Conservation (phyloP, 2,113 vertebrate genomes). For the Pagrus major region DNA sequence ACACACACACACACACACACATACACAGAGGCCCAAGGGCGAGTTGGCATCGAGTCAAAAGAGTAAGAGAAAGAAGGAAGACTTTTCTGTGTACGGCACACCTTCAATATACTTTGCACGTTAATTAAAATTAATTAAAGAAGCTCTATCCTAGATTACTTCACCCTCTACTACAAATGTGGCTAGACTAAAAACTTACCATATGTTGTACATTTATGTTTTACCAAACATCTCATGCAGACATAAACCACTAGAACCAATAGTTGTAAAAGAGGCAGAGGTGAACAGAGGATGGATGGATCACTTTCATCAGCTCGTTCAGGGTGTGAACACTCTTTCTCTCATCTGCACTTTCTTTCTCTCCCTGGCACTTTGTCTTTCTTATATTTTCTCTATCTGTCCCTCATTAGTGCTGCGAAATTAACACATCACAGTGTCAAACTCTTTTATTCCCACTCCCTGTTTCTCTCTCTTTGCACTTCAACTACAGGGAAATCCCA, state of each 20-base stretch:
- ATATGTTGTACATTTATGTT: neutral
- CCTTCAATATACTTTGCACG: slow-evolving; percentile 1
- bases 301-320: neutral
- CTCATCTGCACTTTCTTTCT: slow-evolving; percentile 29
- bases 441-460: slow-evolving; percentile 6
- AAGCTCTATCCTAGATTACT: neutral
- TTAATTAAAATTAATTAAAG: neutral
- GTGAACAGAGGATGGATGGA: neutral
- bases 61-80: slow-evolving; percentile 38
- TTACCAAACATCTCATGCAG: neutral
- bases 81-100: slow-evolving; percentile 13
- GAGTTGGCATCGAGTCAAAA: slow-evolving; percentile 30
- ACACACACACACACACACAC: slow-evolving; percentile 28
- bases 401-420: slow-evolving; percentile 36
- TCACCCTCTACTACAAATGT: neutral
- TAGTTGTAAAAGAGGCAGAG: neutral
- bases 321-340: slow-evolving; percentile 31
- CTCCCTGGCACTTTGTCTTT: neutral
- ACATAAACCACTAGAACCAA: neutral
- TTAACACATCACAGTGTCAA: slow-evolving; percentile 45
- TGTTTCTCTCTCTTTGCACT: neutral
- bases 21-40: slow-evolving; percentile 26
- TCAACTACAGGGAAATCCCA: neutral
- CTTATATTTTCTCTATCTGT: slow-evolving; percentile 5
- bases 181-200: neutral